Evolutionary conservation across 2,888 invertebrate species (phyloP).

Genomic region (Hypena proboscidalis): DNA sequence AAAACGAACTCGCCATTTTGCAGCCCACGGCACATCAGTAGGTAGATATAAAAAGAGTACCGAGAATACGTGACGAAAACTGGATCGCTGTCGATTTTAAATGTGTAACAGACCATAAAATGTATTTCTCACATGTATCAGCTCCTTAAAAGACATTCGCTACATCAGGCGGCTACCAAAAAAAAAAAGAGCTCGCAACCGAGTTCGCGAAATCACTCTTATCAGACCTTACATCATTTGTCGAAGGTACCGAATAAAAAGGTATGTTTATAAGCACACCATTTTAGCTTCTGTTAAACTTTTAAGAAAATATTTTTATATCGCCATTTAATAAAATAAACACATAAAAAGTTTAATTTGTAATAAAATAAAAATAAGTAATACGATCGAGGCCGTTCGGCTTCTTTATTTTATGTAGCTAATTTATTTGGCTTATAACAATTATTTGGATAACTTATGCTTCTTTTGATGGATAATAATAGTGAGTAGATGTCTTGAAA

Average conservation of each 20-base stretch:
- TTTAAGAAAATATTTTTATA: constrained; percentile 35
- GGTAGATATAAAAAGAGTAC: constrained; percentile 39
- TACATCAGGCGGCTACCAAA: constrained; percentile 54
- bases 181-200: constrained; percentile 47
- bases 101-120: constrained; percentile 58
- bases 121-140: constrained; percentile 59
- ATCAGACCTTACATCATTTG: constrained; percentile 59
- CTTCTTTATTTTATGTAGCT: constrained; percentile 23
- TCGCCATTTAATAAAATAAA: constrained; percentile 43
- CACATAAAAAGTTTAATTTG: constrained; percentile 43
- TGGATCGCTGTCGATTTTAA: constrained; percentile 56
- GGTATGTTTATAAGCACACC: constrained; percentile 51
- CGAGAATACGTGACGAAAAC: constrained; percentile 48
- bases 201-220: constrained; percentile 59
- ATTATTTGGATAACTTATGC: constrained; percentile 31
- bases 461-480: constrained; percentile 10
- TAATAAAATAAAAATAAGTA: constrained; percentile 40
- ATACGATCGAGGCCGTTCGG: constrained; percentile 23
- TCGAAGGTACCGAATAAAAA: constrained; percentile 53
- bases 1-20: constrained; percentile 30
- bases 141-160: constrained; percentile 53
- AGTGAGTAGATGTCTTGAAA: constrained; percentile 13
- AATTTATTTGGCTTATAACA: constrained; percentile 33
- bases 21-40: constrained; percentile 43
- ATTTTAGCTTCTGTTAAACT: constrained; percentile 45